A percentile compares a stretch with the other conserved stretches of the same genome.
phyloP scores from a whole-genome alignment of 2,113 vertebrate species.

The Alces alces region DNA sequence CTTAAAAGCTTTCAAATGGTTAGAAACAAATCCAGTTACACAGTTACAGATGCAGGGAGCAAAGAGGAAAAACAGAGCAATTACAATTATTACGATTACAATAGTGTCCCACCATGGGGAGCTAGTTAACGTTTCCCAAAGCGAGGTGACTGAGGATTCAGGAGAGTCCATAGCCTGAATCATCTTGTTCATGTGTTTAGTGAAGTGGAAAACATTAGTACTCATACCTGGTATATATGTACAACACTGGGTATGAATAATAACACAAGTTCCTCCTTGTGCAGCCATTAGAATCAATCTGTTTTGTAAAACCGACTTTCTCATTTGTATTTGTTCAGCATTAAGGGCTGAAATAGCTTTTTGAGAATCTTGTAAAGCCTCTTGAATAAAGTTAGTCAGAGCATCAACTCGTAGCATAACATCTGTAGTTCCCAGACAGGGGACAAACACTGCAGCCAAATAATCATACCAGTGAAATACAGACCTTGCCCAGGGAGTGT shows the following conservation, averaged over 20 bases:
- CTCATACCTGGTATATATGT: neutral
- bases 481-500: neutral
- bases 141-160: neutral
- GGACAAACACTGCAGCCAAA: neutral
- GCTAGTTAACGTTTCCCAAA: neutral
- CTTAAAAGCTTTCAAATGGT: neutral
- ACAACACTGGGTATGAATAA: neutral
- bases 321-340: neutral
- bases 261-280: neutral
- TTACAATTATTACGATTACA: neutral
- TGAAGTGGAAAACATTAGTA: neutral
- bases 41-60: neutral
- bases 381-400: neutral
- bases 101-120: neutral
- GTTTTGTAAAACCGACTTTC: neutral
- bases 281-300: neutral
- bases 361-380: neutral
- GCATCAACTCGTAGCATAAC: neutral
- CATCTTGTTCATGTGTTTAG: neutral
- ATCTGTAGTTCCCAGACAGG: neutral
- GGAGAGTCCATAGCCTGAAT: neutral
- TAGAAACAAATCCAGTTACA: neutral
- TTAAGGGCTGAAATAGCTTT: neutral
- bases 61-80: neutral
- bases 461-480: neutral